Evolutionary conservation across 2,113 vertebrate genomes (phyloP).

Genomic region (Clinocottus analis): DNA sequence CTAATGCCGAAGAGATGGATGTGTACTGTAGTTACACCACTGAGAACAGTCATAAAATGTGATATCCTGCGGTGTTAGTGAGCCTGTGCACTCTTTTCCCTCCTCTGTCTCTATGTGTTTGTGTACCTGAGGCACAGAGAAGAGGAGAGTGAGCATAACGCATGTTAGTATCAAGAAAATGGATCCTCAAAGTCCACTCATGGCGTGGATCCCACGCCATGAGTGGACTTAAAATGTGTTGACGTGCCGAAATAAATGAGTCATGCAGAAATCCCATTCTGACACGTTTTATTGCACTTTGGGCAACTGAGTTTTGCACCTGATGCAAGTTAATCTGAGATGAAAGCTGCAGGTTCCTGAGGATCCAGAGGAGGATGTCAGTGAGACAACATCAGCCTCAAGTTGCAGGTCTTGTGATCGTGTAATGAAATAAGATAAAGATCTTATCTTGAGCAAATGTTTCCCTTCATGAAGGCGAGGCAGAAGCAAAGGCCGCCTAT

Average conservation of each 20-base stretch:
- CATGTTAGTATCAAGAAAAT: not conserved
- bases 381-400: not conserved
- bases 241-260: not conserved
- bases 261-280: not conserved
- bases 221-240: not conserved
- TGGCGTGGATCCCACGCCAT: not conserved
- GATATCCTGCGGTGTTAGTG: slow-evolving; percentile 59
- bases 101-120: slow-evolving; percentile 37
- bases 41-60: slow-evolving; percentile 63
- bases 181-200: too few species aligned
- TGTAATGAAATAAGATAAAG: not conserved
- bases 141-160: not conserved
- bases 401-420: not conserved
- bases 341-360: not conserved
- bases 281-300: not conserved
- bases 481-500: not conserved
- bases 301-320: not conserved
- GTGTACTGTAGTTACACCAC: slow-evolving; percentile 70
- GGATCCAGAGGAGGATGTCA: not conserved
- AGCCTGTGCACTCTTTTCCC: slow-evolving; percentile 43
- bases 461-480: not conserved
- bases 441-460: not conserved
- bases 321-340: not conserved
- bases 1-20: slow-evolving; percentile 77
- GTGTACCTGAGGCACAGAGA: slow-evolving; percentile 25